A percentile compares a stretch with the other conserved stretches of the same genome.
Evolutionary conservation across 2,113 vertebrate genomes (phyloP).

Genomic region (Oncorhynchus gorbuscha): DNA sequence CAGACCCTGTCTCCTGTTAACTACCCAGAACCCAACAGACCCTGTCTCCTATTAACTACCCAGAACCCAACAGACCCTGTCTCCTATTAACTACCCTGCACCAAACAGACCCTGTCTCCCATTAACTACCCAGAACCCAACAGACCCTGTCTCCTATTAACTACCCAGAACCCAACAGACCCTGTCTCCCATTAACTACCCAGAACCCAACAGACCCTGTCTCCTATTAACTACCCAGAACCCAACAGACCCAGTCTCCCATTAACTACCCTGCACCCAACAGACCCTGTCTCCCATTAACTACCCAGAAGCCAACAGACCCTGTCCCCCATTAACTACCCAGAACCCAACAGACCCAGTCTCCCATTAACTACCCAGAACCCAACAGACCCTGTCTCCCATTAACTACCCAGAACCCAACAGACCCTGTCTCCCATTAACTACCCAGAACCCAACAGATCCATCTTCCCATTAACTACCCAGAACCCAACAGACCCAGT

Average conservation of each 20-base stretch:
- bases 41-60: conserved; percentile 59
- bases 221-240: conserved; percentile 85
- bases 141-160: no score
- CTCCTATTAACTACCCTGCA: conserved; percentile 74
- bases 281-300: conserved; percentile 75
- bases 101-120: conserved; percentile 20
- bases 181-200: conserved; percentile 70
- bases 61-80: conserved; percentile 80
- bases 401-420: no score
- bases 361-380: no score
- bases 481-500: conserved; percentile 84
- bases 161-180: conserved; percentile 80
- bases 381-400: no score
- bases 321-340: conserved; percentile 85
- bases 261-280: conserved; percentile 76
- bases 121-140: conserved; percentile 78
- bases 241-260: conserved; percentile 87
- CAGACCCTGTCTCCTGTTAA: no score
- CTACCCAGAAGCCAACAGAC: conserved; percentile 82
- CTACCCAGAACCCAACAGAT: conserved; percentile 76
- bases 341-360: conserved; percentile 15
- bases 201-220: conserved; percentile 83
- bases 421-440: no score
- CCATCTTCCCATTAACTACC: conserved; percentile 73
- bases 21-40: no score